Percentiles rank a stretch among this genome's conserved stretches.
phyloP scores from a whole-genome alignment of 2,888 invertebrate species.

The Leptopilina myrica region DNA sequence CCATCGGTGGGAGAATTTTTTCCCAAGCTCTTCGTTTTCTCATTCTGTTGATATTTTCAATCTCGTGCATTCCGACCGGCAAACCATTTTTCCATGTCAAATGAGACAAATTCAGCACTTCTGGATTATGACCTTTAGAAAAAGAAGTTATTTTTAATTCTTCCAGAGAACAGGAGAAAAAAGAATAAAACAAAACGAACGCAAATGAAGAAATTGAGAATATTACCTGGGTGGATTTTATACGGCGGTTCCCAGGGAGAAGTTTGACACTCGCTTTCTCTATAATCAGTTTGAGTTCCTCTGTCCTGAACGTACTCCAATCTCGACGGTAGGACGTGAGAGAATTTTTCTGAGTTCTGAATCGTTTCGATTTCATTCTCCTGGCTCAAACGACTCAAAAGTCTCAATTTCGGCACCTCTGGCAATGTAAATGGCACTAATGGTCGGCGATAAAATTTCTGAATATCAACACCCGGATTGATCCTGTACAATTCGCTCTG shows the following conservation, averaged over 20 bases:
- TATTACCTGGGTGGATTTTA: slow-evolving; percentile 71
- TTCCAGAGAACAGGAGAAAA: slow-evolving; percentile 3
- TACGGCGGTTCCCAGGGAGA: slow-evolving; percentile 86
- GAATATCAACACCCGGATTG: slow-evolving; percentile 32
- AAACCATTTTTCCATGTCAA: slow-evolving; percentile 83
- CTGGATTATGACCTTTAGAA: slow-evolving; percentile 77
- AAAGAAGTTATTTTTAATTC: slow-evolving; percentile 15
- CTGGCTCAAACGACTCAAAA: slow-evolving; percentile 47
- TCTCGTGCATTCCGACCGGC: slow-evolving; percentile 81
- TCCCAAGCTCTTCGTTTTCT: slow-evolving; percentile 83
- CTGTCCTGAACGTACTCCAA: slow-evolving; percentile 70
- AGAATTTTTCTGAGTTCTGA: slow-evolving; percentile 50
- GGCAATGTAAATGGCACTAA: slow-evolving; percentile 54
- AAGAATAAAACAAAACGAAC: background rate
- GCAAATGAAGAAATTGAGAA: background rate
- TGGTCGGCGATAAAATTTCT: slow-evolving; percentile 53
- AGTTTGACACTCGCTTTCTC: slow-evolving; percentile 88
- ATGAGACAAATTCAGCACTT: slow-evolving; percentile 82
- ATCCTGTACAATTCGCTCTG: slow-evolving; percentile 7
- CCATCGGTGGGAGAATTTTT: slow-evolving; percentile 79
- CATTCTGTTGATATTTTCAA: slow-evolving; percentile 84
- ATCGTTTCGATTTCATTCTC: slow-evolving; percentile 44
- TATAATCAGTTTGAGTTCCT: slow-evolving; percentile 83
- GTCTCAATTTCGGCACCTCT: slow-evolving; percentile 46
- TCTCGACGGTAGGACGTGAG: slow-evolving; percentile 50